phyloP scores from a whole-genome alignment of 2,797 vertebrate genomes.

The Mormyrops boulengeri region DNA sequence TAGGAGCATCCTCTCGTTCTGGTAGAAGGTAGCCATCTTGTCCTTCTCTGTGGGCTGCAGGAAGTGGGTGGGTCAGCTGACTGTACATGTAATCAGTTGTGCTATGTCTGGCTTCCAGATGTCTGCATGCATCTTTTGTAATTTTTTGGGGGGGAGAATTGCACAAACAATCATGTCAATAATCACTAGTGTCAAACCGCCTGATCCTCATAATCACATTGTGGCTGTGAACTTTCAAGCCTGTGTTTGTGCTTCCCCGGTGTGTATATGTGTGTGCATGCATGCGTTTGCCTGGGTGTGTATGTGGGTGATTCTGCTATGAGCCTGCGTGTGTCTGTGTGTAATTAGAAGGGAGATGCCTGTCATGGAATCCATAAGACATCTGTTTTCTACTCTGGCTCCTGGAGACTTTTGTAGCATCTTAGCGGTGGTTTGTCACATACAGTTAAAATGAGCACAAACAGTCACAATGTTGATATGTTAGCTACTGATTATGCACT shows the following conservation, averaged over 20 bases:
- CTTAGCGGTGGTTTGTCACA: conserved; percentile 48
- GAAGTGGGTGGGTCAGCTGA: neutral
- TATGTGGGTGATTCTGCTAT: conserved; percentile 12
- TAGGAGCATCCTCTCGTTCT: neutral
- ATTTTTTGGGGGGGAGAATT: neutral
- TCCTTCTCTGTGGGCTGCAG: neutral
- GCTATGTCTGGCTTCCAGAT: neutral
- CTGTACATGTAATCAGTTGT: neutral
- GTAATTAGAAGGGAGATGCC: conserved; percentile 38
- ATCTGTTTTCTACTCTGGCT: conserved; percentile 54
- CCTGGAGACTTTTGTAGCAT: conserved; percentile 55
- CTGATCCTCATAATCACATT: neutral
- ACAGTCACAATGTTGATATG: conserved; percentile 52
- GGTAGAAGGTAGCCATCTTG: conserved; percentile 1
- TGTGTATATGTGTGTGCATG: conserved; percentile 39
- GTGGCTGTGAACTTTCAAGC: neutral
- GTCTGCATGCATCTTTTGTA: neutral
- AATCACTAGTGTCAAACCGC: neutral
- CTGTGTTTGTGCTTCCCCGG: conserved; percentile 28
- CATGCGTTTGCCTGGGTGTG: neutral
- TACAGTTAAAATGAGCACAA: conserved; percentile 58
- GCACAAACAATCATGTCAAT: neutral
- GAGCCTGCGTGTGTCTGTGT: conserved; percentile 24
- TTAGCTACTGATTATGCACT: conserved; percentile 12
- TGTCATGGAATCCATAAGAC: conserved; percentile 53